A percentile compares a stretch with the other conserved stretches of the same genome.
Conservation (phyloP, 37 sponge, comb jelly and placozoan species). For the Eunapius fragilis region DNA sequence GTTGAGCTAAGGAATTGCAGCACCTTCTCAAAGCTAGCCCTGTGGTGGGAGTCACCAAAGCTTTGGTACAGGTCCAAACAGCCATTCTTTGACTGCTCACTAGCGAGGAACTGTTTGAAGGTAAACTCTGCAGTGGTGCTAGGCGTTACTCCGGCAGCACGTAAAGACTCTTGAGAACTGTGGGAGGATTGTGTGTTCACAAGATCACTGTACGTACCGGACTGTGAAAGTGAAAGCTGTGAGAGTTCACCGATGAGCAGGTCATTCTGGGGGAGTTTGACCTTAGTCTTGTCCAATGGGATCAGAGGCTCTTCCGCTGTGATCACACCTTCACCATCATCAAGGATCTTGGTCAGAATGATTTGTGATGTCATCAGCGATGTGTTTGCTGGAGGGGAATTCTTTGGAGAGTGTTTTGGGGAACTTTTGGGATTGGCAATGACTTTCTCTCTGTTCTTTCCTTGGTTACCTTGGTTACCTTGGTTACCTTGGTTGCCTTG, state of each 20-base stretch:
- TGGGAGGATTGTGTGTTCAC: slow-evolving; percentile 28
- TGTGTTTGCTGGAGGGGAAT: background rate
- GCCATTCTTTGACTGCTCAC: slow-evolving; percentile 17
- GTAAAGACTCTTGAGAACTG: slow-evolving; percentile 18
- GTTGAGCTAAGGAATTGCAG: slow-evolving; percentile 57
- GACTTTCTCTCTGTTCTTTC: slow-evolving; percentile 1
- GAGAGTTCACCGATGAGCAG: background rate
- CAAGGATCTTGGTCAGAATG: background rate
- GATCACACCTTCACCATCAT: background rate
- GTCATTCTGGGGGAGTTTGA: background rate
- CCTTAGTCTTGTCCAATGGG: background rate
- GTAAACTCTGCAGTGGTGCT: background rate
- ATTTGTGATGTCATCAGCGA: background rate
- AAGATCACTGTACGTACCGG: slow-evolving; percentile 7
- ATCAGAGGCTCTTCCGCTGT: background rate
- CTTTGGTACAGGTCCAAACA: slow-evolving; percentile 40
- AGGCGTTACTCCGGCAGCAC: background rate
- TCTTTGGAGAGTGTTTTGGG: background rate
- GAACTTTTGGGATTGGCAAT: background rate
- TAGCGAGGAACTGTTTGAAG: background rate
- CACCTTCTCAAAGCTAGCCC: slow-evolving; percentile 50
- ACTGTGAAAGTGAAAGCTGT: slow-evolving; percentile 31
- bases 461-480: no score
- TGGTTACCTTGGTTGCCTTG: no score
- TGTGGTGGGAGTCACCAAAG: slow-evolving; percentile 67